Percentiles rank a stretch among this genome's conserved stretches.
Conservation (phyloP, 1,140 invertebrate genomes). For the Druon quercuslanigerum region DNA sequence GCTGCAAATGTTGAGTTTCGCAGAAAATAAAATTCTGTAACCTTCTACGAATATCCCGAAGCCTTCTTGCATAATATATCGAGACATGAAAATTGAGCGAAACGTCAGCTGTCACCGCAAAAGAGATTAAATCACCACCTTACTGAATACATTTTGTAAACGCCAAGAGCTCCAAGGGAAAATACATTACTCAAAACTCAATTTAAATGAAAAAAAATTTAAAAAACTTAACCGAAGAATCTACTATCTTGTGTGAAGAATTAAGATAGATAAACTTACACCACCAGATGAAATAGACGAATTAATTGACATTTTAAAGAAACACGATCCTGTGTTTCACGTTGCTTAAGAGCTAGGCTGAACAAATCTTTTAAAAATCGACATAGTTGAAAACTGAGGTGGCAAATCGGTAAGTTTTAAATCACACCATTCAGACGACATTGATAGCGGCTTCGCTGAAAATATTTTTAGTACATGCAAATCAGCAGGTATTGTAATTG, state of each 20-base stretch:
- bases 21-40: neutral
- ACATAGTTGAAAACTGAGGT: neutral
- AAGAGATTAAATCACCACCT: too few species aligned
- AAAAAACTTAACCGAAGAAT: neutral
- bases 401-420: neutral
- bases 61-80: neutral
- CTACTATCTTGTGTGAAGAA: neutral
- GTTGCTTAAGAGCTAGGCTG: neutral
- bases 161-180: neutral
- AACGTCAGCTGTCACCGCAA: too few species aligned
- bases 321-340: neutral
- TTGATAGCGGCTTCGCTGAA: neutral
- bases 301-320: neutral
- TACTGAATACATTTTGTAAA: neutral
- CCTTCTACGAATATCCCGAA: neutral
- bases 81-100: neutral
- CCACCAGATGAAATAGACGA: neutral
- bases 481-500: too few species aligned
- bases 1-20: neutral
- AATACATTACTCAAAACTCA: too few species aligned
- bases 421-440: neutral
- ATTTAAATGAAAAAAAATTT: neutral
- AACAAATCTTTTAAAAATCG: neutral
- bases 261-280: neutral
- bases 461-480: too few species aligned